Evolutionary conservation across 2,888 invertebrate genomes (phyloP).

Genomic region (Aspidapion aeneum): DNA sequence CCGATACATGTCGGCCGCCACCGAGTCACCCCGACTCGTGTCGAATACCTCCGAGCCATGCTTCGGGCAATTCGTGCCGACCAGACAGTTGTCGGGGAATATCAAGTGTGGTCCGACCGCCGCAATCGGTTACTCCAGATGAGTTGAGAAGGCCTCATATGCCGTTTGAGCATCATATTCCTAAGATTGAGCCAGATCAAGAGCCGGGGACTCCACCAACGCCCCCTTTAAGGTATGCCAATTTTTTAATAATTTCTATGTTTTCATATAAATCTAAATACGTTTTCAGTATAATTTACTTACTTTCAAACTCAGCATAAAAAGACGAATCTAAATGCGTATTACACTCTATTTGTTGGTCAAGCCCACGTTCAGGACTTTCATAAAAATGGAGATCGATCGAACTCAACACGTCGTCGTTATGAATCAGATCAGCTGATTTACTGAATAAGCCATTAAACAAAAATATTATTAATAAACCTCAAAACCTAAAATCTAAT

Average conservation of each 20-base stretch:
- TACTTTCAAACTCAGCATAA: no score
- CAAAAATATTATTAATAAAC: no score
- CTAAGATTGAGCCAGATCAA: conserved; percentile 52
- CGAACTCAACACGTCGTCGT: no score
- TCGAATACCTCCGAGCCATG: conserved; percentile 34
- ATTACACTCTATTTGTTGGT: no score
- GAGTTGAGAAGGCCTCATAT: conserved; percentile 40
- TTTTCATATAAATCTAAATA: no score
- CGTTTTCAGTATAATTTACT: no score
- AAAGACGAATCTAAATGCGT: no score
- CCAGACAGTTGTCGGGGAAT: background rate
- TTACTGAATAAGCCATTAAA: no score
- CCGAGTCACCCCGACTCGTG: conserved; percentile 29
- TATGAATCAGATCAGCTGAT: no score
- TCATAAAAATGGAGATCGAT: no score
- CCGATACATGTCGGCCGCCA: conserved; percentile 44
- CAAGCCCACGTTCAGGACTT: no score
- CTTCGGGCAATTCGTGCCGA: conserved; percentile 5
- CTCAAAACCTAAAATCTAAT: no score
- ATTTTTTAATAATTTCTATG: background rate
- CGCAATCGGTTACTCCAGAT: conserved; percentile 26
- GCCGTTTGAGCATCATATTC: conserved; percentile 52
- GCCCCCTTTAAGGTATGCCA: conserved; percentile 38
- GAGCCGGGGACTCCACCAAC: conserved; percentile 52
- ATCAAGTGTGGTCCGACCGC: conserved; percentile 10